Evolutionary conservation across 2,797 vertebrate genomes (phyloP).

Genomic region (Rhinella marina): DNA sequence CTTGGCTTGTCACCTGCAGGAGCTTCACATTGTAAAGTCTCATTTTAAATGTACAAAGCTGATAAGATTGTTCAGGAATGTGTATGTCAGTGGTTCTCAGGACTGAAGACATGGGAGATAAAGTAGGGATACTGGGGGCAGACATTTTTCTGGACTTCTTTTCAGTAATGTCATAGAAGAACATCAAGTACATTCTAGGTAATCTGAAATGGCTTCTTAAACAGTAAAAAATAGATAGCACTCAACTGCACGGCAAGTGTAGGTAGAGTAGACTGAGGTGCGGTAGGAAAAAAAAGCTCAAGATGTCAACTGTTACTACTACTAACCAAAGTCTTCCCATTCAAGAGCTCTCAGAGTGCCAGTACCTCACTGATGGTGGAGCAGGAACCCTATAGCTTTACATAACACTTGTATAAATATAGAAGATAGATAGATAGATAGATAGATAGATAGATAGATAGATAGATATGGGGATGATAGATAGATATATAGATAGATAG

Average conservation of each 20-base stretch:
- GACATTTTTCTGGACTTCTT: neutral
- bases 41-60: neutral
- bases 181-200: too few relatives aligned
- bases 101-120: neutral
- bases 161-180: neutral
- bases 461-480: too few relatives aligned
- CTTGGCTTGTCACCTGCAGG: neutral
- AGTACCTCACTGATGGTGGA: neutral
- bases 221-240: neutral
- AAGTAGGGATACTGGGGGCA: neutral
- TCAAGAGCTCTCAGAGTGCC: neutral
- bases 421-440: too few relatives aligned
- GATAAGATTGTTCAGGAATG: neutral
- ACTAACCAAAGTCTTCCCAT: conserved; percentile 19
- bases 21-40: too few relatives aligned
- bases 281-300: conserved; percentile 27
- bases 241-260: neutral
- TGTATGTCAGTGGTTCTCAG: neutral
- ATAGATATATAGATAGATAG: too few relatives aligned
- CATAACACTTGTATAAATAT: neutral
- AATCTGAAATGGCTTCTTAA: neutral
- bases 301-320: conserved; percentile 36
- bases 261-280: neutral
- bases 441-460: too few relatives aligned
- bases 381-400: neutral